Conservation (phyloP, 2,888 invertebrate species). For the Catocala fraxini region DNA sequence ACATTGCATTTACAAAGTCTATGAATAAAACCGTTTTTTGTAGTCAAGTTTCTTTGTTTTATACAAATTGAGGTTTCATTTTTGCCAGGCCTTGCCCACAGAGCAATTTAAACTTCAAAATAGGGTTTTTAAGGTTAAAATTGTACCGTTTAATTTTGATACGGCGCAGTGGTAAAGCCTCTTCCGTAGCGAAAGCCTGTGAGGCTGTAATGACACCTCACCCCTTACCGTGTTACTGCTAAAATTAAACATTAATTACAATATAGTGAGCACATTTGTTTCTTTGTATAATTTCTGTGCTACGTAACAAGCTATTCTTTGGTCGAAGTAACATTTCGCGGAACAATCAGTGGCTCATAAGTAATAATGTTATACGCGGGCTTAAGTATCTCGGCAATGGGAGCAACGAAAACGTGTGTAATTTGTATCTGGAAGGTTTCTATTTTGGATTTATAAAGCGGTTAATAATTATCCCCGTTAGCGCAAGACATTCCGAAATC, state of each 20-base stretch:
- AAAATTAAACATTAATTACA: conserved; percentile 54
- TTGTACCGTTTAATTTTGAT: conserved; percentile 30
- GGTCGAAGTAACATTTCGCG: too few species aligned
- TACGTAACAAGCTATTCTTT: conserved; percentile 1
- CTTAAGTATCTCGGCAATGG: too few species aligned
- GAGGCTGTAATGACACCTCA: conserved; percentile 38
- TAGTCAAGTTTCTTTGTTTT: conserved; percentile 2
- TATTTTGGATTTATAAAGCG: too few species aligned
- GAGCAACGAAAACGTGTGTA: too few species aligned
- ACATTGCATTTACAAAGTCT: too few species aligned
- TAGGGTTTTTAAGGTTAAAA: conserved; percentile 18
- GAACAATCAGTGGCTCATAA: too few species aligned
- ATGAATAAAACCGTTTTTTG: too few species aligned
- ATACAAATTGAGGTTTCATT: conserved; percentile 17
- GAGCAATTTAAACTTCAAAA: too few species aligned
- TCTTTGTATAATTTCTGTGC: conserved; percentile 38
- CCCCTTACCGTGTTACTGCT: conserved; percentile 28
- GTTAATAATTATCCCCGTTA: too few species aligned
- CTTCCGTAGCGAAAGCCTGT: conserved; percentile 24
- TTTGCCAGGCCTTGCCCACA: conserved; percentile 1
- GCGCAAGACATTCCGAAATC: too few species aligned
- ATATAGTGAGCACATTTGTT: conserved; percentile 47
- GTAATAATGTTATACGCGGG: too few species aligned
- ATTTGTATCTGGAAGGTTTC: too few species aligned
- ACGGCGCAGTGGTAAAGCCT: conserved; percentile 16